Evolutionary conservation across 2,888 invertebrate species (phyloP), one percentile per base, ranked within the genome.

Genomic region (Drosophila lutescens): DNA sequence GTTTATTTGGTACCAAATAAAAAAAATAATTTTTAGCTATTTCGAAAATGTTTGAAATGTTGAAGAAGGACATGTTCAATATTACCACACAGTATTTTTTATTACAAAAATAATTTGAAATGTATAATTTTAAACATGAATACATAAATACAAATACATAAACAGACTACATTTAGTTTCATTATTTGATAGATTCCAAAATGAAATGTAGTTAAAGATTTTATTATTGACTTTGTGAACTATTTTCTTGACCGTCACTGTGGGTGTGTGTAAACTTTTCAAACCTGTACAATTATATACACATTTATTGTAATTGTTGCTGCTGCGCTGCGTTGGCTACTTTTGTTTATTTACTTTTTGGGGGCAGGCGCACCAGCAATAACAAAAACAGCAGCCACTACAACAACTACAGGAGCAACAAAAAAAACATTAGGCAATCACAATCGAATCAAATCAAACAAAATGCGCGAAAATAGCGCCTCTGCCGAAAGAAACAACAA

Each of bases 321-420:
- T 81, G 68, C 63, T 44, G 59, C 58, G 74, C 56, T 30, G 26
- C 20, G 30, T 50, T 63, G 54, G 76, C 46, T 68, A 68, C 86
- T 56, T 81, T 84, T 84, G 87, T 84, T 84, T 84, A 83, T 83
- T 83, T 83, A 85, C 86, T 77, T 85, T 83, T 79, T 82, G 78
- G 87, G 87, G 83, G 87, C 82, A 84, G 77, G 70, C 77, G 46
- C 76, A 74, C 66, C 57, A 76, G 46, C 67, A 78, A 57, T 50
- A 65, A 44, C 63, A 62, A 47, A 61, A 47, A 15, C 57, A 61
- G 36, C 15, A 62, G 50, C 61, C 32, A n/a, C 55, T 61, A 46
- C 26, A 66, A 34, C 68, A 57, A 56, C 58, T 34, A 17, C 56
- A 2, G 13, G n/a, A 57, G 44, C 46, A 66, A 61, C 34, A 70